Percentiles rank a stretch among this genome's conserved stretches.
phyloP scores from a whole-genome alignment of 2,113 vertebrate genomes.

The Noctilio leporinus region DNA sequence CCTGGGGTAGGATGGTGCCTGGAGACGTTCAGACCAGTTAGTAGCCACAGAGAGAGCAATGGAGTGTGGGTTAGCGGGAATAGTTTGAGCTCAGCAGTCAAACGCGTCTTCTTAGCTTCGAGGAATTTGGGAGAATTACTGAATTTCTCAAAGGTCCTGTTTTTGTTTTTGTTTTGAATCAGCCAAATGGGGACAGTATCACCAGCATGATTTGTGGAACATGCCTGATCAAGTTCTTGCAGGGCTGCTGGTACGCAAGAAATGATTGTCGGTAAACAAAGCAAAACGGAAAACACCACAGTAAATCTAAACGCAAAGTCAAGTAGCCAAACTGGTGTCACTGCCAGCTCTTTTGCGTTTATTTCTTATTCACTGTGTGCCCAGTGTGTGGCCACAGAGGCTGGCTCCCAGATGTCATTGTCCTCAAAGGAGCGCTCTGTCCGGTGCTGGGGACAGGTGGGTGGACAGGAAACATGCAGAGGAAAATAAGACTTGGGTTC shows the following conservation, averaged over 20 bases:
- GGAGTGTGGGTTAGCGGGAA: neutral
- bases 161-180: neutral
- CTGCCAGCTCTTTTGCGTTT: neutral
- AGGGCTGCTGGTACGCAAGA: neutral
- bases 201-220: neutral
- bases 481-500: neutral
- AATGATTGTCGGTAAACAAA: neutral
- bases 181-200: neutral
- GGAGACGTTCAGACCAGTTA: neutral
- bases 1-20: neutral
- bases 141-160: neutral
- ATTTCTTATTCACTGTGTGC: neutral
- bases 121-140: neutral
- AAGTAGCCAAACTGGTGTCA: neutral
- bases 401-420: no score
- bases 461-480: neutral
- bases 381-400: rapidly evolving
- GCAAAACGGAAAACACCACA: neutral
- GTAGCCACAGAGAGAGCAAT: rapidly evolving
- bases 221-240: neutral
- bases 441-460: neutral
- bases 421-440: neutral
- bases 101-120: neutral
- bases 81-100: rapidly evolving
- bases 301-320: neutral